Evolutionary conservation across 2,113 vertebrate species (phyloP).

Genomic region (Phyllopteryx taeniolatus): DNA sequence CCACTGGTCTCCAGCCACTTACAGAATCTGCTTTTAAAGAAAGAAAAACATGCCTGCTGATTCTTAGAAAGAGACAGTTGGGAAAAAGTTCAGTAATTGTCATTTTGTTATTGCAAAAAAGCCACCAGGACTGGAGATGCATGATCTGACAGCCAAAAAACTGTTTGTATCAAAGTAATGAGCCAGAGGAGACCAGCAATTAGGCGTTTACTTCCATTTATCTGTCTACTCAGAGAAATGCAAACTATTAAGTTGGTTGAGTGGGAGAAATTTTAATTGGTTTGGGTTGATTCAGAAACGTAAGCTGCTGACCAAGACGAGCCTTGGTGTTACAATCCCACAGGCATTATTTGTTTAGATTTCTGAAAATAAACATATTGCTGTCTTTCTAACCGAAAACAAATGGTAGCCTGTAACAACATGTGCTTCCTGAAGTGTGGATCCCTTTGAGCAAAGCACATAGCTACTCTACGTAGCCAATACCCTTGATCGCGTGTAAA

Average conservation of each 20-base stretch:
- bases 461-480: conserved; percentile 32
- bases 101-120: conserved; percentile 49
- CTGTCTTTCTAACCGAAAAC: conserved; percentile 15
- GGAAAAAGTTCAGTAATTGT: conserved; percentile 38
- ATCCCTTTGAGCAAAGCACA: conserved; percentile 34
- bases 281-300: conserved; percentile 55
- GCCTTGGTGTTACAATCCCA: conserved; percentile 17
- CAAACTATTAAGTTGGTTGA: conserved; percentile 62
- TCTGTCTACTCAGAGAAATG: conserved; percentile 55
- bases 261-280: conserved; percentile 65
- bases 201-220: conserved; percentile 58
- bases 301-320: conserved; percentile 23
- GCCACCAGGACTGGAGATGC: conserved; percentile 42
- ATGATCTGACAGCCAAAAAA: conserved; percentile 55
- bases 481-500: conserved; percentile 49
- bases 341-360: conserved; percentile 52
- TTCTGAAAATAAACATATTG: not conserved
- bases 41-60: conserved; percentile 20
- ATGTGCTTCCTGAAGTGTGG: conserved; percentile 20
- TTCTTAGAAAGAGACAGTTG: conserved; percentile 28
- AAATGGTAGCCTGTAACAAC: conserved; percentile 26
- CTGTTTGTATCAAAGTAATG: conserved; percentile 71
- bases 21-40: conserved; percentile 25
- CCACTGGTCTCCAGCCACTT: conserved; percentile 29
- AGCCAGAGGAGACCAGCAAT: conserved; percentile 66